Evolutionary conservation across 2,888 invertebrate species (phyloP).

Genomic region (Agriopis aurantiaria): DNA sequence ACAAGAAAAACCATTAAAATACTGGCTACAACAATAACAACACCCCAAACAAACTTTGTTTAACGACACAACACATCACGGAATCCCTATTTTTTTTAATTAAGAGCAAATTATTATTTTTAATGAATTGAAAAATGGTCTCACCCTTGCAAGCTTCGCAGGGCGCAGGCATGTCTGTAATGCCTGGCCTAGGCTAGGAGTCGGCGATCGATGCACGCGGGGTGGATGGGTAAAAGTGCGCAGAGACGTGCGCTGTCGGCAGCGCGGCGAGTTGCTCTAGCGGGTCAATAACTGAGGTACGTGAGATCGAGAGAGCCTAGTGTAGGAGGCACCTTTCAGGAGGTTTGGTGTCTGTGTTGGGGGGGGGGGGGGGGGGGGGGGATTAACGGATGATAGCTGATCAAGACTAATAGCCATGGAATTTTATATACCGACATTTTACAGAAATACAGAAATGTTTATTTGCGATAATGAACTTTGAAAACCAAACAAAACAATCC

Average conservation of each 20-base stretch:
- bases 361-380: not conserved
- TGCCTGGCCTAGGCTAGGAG: slow-evolving; percentile 56
- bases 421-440: too few species aligned
- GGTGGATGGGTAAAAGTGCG: slow-evolving; percentile 36
- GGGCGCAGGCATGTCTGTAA: slow-evolving; percentile 74
- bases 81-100: not conserved
- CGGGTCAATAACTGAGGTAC: slow-evolving; percentile 83
- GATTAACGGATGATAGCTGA: not conserved
- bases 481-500: too few species aligned
- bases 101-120: not conserved
- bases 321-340: slow-evolving; percentile 18
- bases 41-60: not conserved
- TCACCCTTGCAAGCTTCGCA: slow-evolving; percentile 81
- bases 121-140: slow-evolving; percentile 24
- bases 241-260: slow-evolving; percentile 64
- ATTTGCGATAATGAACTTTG: too few species aligned
- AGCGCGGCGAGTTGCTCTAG: slow-evolving; percentile 39
- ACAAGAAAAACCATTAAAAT: slow-evolving; percentile 3
- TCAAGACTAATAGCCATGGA: too few species aligned
- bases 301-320: slow-evolving; percentile 59
- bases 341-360: not conserved
- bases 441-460: too few species aligned
- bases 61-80: not conserved
- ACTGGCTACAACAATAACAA: slow-evolving; percentile 26
- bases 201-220: slow-evolving; percentile 38